phyloP scores from a whole-genome alignment of 2,888 invertebrate species.

The Andrena bicolor region DNA sequence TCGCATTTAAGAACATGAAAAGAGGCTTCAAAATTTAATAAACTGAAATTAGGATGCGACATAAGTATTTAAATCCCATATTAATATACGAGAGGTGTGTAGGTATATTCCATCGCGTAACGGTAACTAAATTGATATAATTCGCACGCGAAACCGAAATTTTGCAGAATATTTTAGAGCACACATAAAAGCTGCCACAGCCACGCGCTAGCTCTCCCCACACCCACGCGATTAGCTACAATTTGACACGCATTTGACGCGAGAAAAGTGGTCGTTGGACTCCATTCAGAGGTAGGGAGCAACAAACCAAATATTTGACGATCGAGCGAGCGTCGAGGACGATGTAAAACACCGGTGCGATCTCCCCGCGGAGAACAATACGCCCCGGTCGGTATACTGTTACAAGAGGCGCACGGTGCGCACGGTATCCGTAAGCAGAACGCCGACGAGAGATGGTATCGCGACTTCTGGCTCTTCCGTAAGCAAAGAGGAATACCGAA shows the following conservation, averaged over 20 bases:
- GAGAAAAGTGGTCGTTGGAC: background rate
- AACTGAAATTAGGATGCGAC: no score
- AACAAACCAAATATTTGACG: constrained; percentile 31
- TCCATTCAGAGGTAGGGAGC: background rate
- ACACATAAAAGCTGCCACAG: background rate
- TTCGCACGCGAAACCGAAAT: background rate
- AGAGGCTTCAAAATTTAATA: no score
- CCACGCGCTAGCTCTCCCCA: background rate
- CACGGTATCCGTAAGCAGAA: constrained; percentile 15
- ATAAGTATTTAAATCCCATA: no score
- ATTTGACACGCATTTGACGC: background rate
- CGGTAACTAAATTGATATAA: no score
- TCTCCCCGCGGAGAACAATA: constrained; percentile 9
- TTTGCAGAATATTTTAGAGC: background rate
- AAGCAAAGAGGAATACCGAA: constrained; percentile 52
- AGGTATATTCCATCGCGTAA: no score
- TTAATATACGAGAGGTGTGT: no score
- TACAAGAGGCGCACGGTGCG: constrained; percentile 37
- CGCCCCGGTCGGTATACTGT: constrained; percentile 41
- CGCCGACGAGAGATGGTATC: constrained; percentile 62
- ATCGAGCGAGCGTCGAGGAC: background rate
- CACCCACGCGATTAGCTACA: background rate
- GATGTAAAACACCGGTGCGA: constrained; percentile 28
- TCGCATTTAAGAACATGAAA: no score
- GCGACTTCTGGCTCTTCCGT: constrained; percentile 60